Evolutionary conservation across 2,113 vertebrate genomes (phyloP), one percentile per base, ranked within the genome.

Genomic region (Hyperoodon ampullatus): DNA sequence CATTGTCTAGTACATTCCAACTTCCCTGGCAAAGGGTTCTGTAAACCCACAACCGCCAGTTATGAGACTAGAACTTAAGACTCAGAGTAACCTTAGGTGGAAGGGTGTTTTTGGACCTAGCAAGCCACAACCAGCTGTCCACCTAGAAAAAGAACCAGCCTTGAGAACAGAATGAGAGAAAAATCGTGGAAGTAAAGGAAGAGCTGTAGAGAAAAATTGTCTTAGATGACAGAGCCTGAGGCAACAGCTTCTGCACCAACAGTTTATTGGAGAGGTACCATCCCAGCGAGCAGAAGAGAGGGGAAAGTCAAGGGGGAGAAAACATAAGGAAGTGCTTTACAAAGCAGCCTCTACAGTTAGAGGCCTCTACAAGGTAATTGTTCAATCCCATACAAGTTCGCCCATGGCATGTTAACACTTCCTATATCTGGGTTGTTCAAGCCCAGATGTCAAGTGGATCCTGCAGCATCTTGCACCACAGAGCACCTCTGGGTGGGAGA

Each of bases 251-350:
- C 42, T 24, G 26, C 7, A 13, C 1, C 42, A 12, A 6, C 6
- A 8, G 0, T 50, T 26, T 6, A 16, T 2, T 14, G 3, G 21
- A 42, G 39, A 68, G 8, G 21, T 53, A 11, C 3, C 71, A 7
- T 11, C 33, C n/a, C 28, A 39, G 47, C 24, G 5, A 30, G 23
- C 5, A 66, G 58, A 70, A 13, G 28, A 82, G 10, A 26, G 19
- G 8, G 28, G 2, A 61, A 16, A 3, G 12, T 6, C 26, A 8
- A 1, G 1, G 21, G 28, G 53, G 19, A 61, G 33, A 28, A 77
- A 42, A 30, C 0, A 4, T 1, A 44, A 35, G 12, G 2, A 42
- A 28, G 26, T 12, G 18, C 53, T 3, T n/a, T 63, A 42, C 0
- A 0, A 81, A 72, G 21, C 55, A 60, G 39, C 5, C 44, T 77